A percentile compares a stretch with the other conserved stretches of the same genome.
These are phyloP conservation scores for Octonoba sinensis DNA, from an alignment of 2,888 invertebrate genomes.

Conservation along the genomic window DNA sequence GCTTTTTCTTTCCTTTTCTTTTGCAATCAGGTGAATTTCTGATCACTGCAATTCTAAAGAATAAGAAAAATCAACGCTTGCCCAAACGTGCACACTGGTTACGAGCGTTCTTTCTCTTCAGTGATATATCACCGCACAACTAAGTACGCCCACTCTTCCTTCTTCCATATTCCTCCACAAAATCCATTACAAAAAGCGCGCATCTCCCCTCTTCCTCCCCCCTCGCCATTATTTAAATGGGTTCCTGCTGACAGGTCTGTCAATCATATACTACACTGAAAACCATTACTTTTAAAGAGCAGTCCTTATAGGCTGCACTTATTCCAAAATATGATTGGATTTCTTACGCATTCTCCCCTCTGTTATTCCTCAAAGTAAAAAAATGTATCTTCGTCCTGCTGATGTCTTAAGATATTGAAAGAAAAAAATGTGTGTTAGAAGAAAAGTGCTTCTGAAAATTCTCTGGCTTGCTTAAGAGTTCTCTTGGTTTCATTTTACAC, in stretches of 20 bases:
- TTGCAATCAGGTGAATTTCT: too few species aligned
- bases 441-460: too few species aligned
- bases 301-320: slow-evolving; percentile 13
- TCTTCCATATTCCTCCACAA: background rate
- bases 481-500: too few species aligned
- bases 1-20: too few species aligned
- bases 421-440: too few species aligned
- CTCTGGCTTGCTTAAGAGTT: too few species aligned
- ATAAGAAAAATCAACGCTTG: slow-evolving; percentile 1
- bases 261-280: slow-evolving; percentile 19
- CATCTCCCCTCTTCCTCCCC: background rate
- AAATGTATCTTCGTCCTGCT: too few species aligned
- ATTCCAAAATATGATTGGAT: slow-evolving; percentile 15
- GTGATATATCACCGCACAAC: slow-evolving; percentile 2
- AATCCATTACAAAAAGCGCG: slow-evolving; percentile 10
- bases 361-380: too few species aligned
- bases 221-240: background rate
- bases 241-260: slow-evolving; percentile 20
- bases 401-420: too few species aligned
- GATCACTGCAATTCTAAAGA: background rate
- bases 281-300: slow-evolving; percentile 25
- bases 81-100: slow-evolving; percentile 1
- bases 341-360: background rate
- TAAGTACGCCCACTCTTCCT: background rate
- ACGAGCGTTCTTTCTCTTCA: background rate